phyloP scores from a whole-genome alignment of 2,797 vertebrate genomes.

The Merluccius polli region DNA sequence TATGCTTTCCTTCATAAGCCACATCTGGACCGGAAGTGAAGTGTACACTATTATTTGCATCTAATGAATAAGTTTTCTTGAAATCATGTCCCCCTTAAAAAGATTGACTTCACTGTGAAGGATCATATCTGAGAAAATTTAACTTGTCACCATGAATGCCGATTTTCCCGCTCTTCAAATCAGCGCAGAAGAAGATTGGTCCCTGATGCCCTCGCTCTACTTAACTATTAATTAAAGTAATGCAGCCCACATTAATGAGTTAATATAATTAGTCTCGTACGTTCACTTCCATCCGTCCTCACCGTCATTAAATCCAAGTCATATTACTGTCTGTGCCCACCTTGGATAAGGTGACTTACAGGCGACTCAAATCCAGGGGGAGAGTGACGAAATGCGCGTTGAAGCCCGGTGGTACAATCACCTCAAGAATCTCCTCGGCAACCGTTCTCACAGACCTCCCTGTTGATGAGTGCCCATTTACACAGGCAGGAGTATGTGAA shows the following conservation, averaged over 20 bases:
- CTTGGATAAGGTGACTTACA: background rate
- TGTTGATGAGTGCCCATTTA: no score
- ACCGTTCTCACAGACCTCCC: no score
- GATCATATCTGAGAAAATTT: background rate
- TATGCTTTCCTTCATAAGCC: background rate
- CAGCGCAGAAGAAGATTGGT: background rate
- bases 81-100: background rate
- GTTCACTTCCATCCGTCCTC: background rate
- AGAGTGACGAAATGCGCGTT: no score
- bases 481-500: no score
- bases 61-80: no score
- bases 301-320: background rate
- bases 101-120: background rate
- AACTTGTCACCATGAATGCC: background rate
- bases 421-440: no score
- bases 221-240: slow-evolving; percentile 1
- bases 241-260: background rate
- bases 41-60: background rate
- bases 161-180: background rate
- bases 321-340: background rate
- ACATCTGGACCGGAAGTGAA: background rate
- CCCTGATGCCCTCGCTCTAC: background rate
- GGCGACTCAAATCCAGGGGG: no score
- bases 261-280: background rate
- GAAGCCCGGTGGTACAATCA: no score